These are phyloP conservation scores for Apaloderma vittatum DNA, from an alignment of 2,113 vertebrate species.

Conservation along the genomic window DNA sequence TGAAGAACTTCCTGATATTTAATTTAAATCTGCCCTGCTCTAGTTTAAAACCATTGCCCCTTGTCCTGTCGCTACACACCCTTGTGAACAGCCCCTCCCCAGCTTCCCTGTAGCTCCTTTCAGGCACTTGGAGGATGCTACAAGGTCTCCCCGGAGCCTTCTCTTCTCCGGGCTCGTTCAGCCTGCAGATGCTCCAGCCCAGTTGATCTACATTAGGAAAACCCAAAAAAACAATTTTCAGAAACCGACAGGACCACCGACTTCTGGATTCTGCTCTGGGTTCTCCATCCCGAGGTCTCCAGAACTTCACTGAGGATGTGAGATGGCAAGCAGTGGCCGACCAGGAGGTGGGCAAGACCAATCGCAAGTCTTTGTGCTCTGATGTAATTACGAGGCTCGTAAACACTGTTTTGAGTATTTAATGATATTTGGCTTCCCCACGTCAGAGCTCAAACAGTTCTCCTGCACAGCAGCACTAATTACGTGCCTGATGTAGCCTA, in stretches of 20 bases:
- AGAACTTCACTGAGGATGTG: neutral
- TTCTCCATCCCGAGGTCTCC: neutral
- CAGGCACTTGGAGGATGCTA: too few relatives aligned
- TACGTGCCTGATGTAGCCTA: neutral
- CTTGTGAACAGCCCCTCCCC: too few relatives aligned
- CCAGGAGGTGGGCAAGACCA: neutral
- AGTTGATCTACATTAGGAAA: neutral
- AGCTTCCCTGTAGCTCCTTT: too few relatives aligned
- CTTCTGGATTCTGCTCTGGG: rapidly evolving
- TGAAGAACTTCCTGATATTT: too few relatives aligned
- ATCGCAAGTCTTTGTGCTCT: neutral
- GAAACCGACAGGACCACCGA: rapidly evolving
- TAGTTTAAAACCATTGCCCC: too few relatives aligned
- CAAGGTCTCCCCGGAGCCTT: too few relatives aligned
- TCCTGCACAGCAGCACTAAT: neutral
- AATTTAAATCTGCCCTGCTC: too few relatives aligned
- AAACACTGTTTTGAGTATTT: neutral
- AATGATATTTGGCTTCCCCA: neutral
- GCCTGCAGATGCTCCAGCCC: too few relatives aligned
- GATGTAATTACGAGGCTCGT: rapidly evolving
- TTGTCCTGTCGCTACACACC: too few relatives aligned
- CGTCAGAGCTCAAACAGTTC: neutral
- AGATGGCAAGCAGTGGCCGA: neutral
- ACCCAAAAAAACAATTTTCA: neutral
- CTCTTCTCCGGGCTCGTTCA: too few relatives aligned